phyloP scores from a whole-genome alignment of 64 coral and sea anemone species.

The Trachythela sp. region DNA sequence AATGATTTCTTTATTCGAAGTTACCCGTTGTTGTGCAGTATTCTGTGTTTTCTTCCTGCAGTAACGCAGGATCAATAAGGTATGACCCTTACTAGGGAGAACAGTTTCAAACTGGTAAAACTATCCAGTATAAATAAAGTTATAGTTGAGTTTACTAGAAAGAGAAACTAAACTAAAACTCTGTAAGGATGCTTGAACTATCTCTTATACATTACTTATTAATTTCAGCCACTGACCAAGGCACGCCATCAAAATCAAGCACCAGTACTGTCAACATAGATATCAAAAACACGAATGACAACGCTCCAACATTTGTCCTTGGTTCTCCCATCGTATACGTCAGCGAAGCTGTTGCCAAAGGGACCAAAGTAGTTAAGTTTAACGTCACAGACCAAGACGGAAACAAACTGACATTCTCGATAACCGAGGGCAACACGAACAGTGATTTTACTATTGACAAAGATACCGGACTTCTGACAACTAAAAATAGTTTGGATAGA shows the following conservation, averaged over 20 bases:
- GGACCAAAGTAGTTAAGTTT: slow-evolving; percentile 68
- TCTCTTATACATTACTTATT: not conserved
- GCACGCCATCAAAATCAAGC: slow-evolving; percentile 35
- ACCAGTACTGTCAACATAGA: slow-evolving; percentile 59
- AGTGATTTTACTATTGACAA: slow-evolving; percentile 57
- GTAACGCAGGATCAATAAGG: no score
- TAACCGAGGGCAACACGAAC: slow-evolving; percentile 53
- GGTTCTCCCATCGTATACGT: slow-evolving; percentile 33
- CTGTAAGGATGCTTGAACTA: not conserved
- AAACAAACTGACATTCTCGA: slow-evolving; percentile 49
- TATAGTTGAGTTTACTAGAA: no score
- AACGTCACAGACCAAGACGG: slow-evolving; percentile 85
- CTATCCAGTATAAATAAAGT: no score
- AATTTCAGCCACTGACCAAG: slow-evolving; percentile 53
- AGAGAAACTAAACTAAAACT: no score
- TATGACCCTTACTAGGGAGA: no score
- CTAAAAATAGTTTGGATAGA: slow-evolving; percentile 55
- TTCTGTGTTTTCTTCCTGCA: no score
- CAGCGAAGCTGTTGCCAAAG: slow-evolving; percentile 75
- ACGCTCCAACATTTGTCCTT: slow-evolving; percentile 60
- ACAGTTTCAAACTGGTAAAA: no score
- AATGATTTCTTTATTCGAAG: no score
- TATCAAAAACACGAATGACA: slow-evolving; percentile 77
- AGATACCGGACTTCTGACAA: slow-evolving; percentile 66
- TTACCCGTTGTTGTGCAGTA: no score